Conservation (phyloP, 2,113 vertebrate genomes). For the Malurus cyaneus region DNA sequence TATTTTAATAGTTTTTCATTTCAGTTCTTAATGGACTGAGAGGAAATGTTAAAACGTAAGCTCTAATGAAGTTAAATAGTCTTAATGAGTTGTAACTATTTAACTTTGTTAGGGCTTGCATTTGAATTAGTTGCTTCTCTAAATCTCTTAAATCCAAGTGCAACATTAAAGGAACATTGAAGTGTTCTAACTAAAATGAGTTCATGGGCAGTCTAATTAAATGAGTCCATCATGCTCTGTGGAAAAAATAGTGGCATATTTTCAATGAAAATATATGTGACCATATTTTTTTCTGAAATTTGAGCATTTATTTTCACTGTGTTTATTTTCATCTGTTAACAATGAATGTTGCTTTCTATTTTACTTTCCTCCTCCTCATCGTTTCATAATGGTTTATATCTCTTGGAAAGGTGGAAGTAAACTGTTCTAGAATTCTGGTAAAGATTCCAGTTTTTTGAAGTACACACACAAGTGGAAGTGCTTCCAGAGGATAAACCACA, state of each 20-base stretch:
- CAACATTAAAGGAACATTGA: background rate
- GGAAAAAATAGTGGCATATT: background rate
- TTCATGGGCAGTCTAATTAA: background rate
- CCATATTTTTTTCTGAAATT: background rate
- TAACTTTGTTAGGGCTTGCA: background rate
- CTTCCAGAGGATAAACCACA: slow-evolving; percentile 14
- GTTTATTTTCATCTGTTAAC: background rate
- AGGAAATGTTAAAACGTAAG: background rate
- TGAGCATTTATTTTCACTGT: background rate
- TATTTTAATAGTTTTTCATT: background rate
- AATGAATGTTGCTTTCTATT: background rate
- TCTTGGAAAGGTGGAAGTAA: slow-evolving; percentile 23
- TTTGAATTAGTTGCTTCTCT: background rate
- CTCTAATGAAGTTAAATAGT: background rate
- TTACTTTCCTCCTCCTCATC: background rate
- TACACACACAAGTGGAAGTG: background rate
- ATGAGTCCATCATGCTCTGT: background rate
- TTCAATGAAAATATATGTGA: background rate
- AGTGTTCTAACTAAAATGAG: background rate
- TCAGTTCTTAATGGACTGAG: background rate
- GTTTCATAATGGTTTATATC: background rate
- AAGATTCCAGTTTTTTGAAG: background rate
- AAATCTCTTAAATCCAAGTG: background rate
- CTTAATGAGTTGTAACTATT: background rate
- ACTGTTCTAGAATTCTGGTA: background rate